phyloP scores from a whole-genome alignment of 2,113 vertebrate genomes.

The Gopherus flavomarginatus region DNA sequence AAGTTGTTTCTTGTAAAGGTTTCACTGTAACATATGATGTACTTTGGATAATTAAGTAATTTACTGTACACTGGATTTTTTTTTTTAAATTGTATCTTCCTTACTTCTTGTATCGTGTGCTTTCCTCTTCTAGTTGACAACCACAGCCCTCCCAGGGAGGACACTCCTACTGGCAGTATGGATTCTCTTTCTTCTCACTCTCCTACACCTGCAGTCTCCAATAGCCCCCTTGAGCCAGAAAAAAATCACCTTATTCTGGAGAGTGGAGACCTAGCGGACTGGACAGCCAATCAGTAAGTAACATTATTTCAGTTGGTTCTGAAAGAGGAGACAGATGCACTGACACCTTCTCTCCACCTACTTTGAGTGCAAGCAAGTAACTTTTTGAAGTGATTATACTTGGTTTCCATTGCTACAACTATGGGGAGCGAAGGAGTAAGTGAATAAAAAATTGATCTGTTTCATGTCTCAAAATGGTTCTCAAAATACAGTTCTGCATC shows the following conservation, averaged over 20 bases:
- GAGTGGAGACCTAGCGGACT: conserved; percentile 71
- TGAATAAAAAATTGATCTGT: not conserved
- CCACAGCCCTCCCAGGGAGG: conserved; percentile 80
- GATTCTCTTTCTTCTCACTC: conserved; percentile 94
- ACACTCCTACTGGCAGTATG: conserved; percentile 87
- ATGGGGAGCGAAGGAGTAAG: not conserved
- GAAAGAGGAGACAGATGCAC: not conserved
- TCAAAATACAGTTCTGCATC: not conserved
- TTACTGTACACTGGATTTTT: not conserved
- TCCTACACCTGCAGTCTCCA: conserved; percentile 78
- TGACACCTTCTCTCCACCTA: not conserved
- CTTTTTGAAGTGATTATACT: not conserved
- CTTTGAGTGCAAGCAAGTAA: not conserved
- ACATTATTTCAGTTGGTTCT: not conserved
- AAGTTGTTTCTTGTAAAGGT: not conserved
- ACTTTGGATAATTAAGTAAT: not conserved
- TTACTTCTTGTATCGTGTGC: conserved; percentile 36
- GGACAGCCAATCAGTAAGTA: conserved; percentile 76
- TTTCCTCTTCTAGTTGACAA: conserved; percentile 73
- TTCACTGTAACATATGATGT: not conserved
- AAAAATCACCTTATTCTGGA: conserved; percentile 78
- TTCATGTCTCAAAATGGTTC: not conserved
- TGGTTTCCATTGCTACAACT: not conserved
- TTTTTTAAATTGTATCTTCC: not conserved
- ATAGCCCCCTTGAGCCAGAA: conserved; percentile 77